Base-by-base conservation (phyloP, 2,888 invertebrate species). In the Arge pagana region DNA sequence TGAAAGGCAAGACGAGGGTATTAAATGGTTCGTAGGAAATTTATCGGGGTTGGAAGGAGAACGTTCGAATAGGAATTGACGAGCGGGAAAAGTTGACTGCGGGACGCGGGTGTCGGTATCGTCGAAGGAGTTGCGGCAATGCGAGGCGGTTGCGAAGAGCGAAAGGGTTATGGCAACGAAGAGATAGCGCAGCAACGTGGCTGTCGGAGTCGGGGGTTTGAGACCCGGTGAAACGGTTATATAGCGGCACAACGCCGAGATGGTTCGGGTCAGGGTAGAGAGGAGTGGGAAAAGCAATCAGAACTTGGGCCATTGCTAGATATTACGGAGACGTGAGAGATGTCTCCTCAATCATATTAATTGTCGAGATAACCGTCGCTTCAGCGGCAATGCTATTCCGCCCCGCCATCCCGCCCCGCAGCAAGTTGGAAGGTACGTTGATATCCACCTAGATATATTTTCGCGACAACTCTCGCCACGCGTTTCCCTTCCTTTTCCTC, bases 321-420 rank as follows among this genome's bases (percentile, higher is more conserved):
- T 74, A 74, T 74, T 73, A 75, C 74, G 63, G 67, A 71, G 73
- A 75, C 73, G 72, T 73, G 75, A 75, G 74, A 75, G 72, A 74
- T 74, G 75, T 74, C 74, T 71, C 73, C 74, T 75, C 74, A 71
- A 74, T 74, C 75, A 75, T 74, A 75, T 74, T 75, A 75, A 75
- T 75, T 74, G 73, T 72, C 67, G 64, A 74, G 74, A 75, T 75
- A 74, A 74, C 70, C 68, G 66, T 63, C 70, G 67, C 67, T 72
- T 71, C 70, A 70, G 69, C 66, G 71, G 66, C 66, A 64, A 58
- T 62, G 60, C 60, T 45, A 45, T 45, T 45, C 65, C 45, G 23
- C 50, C 39, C 13, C 16, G 18, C 11, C 16, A 15, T 24, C 18
- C 28, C 19, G 30, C 24, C 8, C 11, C 43, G 43, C 28, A 33